Evolutionary conservation across 1,140 invertebrate genomes (phyloP), one percentile per base, ranked within the genome.

Genomic region (Pseudomyrmex dendroicus): DNA sequence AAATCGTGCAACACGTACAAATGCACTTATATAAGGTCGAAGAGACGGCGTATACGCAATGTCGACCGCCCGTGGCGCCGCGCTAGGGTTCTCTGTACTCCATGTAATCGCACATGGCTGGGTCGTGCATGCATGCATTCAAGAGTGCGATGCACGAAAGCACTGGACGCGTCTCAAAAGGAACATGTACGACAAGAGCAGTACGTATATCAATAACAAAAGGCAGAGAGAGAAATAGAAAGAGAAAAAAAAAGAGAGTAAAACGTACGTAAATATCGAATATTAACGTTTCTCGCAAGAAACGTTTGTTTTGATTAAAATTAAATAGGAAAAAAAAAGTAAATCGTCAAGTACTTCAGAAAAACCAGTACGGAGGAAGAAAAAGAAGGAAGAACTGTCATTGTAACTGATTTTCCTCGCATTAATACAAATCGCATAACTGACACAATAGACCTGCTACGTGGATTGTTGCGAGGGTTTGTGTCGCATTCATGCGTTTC

Each of bases 131-230:
- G 74, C 76, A 80, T 72, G 67, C 67, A 54, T 70, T 35, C 76
- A 80, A 80, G 76, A 80, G 66, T 52, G 76, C 66, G 64, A 78
- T 66, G 64, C 76, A 80, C 54, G 76, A 80, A 80, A 80, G 76
- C 72, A 80, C 76, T 59, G 76, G 68, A 68, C 76, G 0, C 35
- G 76, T 80, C 76, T 80, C 76, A 66, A 80, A 54, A 80, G 76
- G 66, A 50, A 66, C 66, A 70, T 72, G 59, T 50, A 50, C 35
- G 76, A 70, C 76, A 50, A 61, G 57, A 48, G 76, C 56, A 15
- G 54, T 12, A 46, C 66, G 44, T 80, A 80, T 13, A 70, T 80
- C 66, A 70, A 80, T 22, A 46, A 61, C 56, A 20, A 50, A 50
- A 22, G n/a, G 44, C 17, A 68, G 15, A 57, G 56, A 13, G 20